Evolutionary conservation across 1,140 invertebrate species (phyloP), one percentile per base, ranked within the genome.

Genomic region (Lasioglossum albipes): DNA sequence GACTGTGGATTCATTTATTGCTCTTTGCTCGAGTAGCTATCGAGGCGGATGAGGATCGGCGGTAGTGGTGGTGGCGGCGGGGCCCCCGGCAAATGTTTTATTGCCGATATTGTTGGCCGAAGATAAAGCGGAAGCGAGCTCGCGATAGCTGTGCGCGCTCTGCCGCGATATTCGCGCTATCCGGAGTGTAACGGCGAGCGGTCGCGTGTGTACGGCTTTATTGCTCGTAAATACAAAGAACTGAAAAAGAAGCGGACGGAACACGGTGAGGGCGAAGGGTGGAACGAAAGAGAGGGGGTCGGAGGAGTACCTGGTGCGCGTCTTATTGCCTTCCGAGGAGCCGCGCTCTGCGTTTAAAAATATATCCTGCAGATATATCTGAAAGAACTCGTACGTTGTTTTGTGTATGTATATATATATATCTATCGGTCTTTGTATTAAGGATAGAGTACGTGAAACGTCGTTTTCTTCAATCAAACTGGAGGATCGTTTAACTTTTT

Each of bases 161-260:
- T 27, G 18, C 49, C 71, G 27, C 70, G 78, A 74, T 79, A 79
- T 79, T 74, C 71, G 64, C 77, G 71, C 71, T 75, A 66, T 70
- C 77, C 77, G 69, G 62, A 3, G n/a, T 22, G 36, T 54, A 45
- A 45, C 52, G 77, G 54, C 41, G 54, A 61, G 42, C 27, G 22
- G 62, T 74, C 62, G 77, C 78, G 71, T 66, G 70, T 41, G 69
- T 36, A n/a, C 71, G 12, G 71, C 64, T 79, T 79, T 79, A 79
- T 79, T 75, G 78, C 78, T 79, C 78, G 78, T 79, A 79, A 79
- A 79, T 79, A 79, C 52, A 61, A 75, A 75, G 78, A 79, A 75
- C 62, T 22, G 78, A 79, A 64, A 59, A 66, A 74, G 71, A 67
- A 79, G 41, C 9, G 2, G 12, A 12, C n/a, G 7, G 54, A 20